These are phyloP conservation scores for Grammomys dolichurus DNA, from an alignment of 2,113 vertebrate species.

Conservation along the genomic window DNA sequence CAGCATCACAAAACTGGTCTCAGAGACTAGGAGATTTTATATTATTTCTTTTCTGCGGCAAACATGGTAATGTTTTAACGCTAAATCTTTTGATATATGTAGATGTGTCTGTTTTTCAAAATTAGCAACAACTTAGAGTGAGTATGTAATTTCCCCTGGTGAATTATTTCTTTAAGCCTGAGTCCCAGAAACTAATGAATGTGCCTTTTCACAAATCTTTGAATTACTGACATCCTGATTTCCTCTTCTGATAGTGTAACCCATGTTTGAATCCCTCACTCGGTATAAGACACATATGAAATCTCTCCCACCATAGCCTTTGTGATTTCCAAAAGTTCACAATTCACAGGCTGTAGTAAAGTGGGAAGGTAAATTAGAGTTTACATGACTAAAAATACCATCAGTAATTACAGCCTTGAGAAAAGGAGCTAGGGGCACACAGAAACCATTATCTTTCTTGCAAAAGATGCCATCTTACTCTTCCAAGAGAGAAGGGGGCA, in stretches of 20 bases:
- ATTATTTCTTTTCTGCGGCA: background rate
- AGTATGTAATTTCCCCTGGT: fast-evolving
- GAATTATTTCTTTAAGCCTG: background rate
- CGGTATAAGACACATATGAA: slow-evolving; percentile 22
- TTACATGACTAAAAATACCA: slow-evolving; percentile 86
- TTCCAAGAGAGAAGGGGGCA: slow-evolving; percentile 66
- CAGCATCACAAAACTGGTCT: background rate
- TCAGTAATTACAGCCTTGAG: slow-evolving; percentile 84
- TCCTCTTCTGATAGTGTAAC: background rate
- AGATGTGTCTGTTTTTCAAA: background rate
- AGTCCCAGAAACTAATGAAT: background rate
- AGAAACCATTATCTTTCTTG: slow-evolving; percentile 75
- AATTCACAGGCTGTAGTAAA: slow-evolving; percentile 83
- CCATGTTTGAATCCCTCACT: background rate
- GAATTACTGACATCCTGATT: background rate
- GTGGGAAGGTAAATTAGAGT: slow-evolving; percentile 78
- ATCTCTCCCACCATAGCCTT: slow-evolving; percentile 2
- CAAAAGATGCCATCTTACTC: slow-evolving; percentile 64
- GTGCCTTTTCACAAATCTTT: background rate
- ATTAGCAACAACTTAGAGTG: background rate
- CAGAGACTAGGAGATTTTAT: background rate
- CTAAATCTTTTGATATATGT: background rate
- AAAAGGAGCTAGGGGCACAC: slow-evolving; percentile 72
- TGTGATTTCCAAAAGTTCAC: slow-evolving; percentile 73
- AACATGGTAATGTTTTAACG: background rate